Base-by-base conservation (phyloP, 1,140 invertebrate species). In the Augochlora pura region DNA sequence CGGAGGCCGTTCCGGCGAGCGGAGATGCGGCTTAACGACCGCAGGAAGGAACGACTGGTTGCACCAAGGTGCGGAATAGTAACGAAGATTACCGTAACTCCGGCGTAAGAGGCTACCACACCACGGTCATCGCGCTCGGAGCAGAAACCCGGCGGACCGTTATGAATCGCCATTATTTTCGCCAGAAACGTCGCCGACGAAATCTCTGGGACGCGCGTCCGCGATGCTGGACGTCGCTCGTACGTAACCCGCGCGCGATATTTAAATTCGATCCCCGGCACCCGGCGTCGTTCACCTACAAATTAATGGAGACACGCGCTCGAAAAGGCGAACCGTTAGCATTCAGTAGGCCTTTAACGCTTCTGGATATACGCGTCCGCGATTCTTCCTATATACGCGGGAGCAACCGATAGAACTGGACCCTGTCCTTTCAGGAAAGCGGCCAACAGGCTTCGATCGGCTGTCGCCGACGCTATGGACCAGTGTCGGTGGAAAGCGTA, bases 31-130 rank as follows among this genome's bases (percentile, higher is more conserved):
- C 27, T 63, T 73, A 49, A 73, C 49, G 73, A 75, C 70, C 42
- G 39, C 66, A 69, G 67, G 66, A 64, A 77, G 59, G 69, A 77
- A 62, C 57, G 23, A 54, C 23, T 73, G 32, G 60, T 62, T 65
- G 70, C 54, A 42, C 63, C 68, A 16, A 66, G 59, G 77, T 60
- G 77, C 62, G 77, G 77, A 80, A 80, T 71, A 73, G 68, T 74
- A 74, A 80, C 70, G 71, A 73, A 74, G 77, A 80, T 80, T 80
- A 80, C 77, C 68, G 77, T 80, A 79, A 73, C 39, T 65, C 38
- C 18, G 25, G 63, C 38, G 70, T 74, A 74, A 79, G 63, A 49
- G 38, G 21, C 59, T 63, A 9, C 66, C 62, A 32, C 32, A 70
- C 27, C 57, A 65, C 62, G 76, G 76, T 78, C 76, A 73, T 73